A percentile compares a stretch with the other conserved stretches of the same genome.
phyloP scores from a whole-genome alignment of 2,888 invertebrate species.

The Trichacis sp. region DNA sequence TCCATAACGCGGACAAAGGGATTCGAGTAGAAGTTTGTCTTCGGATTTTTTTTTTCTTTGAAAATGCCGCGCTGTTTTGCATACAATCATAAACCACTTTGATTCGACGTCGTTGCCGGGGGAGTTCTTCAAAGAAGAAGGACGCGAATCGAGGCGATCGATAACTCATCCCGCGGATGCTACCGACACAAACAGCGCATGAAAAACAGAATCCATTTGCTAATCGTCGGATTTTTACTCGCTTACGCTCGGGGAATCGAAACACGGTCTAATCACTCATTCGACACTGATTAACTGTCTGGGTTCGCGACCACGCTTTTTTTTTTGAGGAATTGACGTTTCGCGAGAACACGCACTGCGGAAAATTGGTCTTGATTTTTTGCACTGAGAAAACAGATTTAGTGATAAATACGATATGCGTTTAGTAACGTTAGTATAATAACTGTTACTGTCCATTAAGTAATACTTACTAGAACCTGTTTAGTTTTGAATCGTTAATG shows the following conservation, averaged over 20 bases:
- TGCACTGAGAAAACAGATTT: too few species aligned
- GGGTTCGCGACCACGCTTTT: too few species aligned
- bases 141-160: conserved; percentile 35
- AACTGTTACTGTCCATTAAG: too few species aligned
- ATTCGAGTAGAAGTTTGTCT: neutral
- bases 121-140: conserved; percentile 27
- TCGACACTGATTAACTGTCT: too few species aligned
- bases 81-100: conserved; percentile 16
- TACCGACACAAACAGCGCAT: conserved; percentile 34
- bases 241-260: conserved; percentile 11
- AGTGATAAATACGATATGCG: too few species aligned
- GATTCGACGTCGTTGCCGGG: conserved; percentile 15
- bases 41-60: conserved; percentile 1
- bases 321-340: too few species aligned
- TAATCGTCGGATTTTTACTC: conserved; percentile 39
- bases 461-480: too few species aligned
- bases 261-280: conserved; percentile 16
- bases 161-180: conserved; percentile 44
- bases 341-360: too few species aligned
- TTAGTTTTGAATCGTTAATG: too few species aligned
- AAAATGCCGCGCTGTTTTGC: conserved; percentile 14
- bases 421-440: too few species aligned
- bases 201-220: conserved; percentile 45
- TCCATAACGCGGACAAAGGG: neutral
- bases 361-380: too few species aligned